Base-by-base conservation (phyloP, 1,140 invertebrate genomes). In the Reticulitermes speratus region DNA sequence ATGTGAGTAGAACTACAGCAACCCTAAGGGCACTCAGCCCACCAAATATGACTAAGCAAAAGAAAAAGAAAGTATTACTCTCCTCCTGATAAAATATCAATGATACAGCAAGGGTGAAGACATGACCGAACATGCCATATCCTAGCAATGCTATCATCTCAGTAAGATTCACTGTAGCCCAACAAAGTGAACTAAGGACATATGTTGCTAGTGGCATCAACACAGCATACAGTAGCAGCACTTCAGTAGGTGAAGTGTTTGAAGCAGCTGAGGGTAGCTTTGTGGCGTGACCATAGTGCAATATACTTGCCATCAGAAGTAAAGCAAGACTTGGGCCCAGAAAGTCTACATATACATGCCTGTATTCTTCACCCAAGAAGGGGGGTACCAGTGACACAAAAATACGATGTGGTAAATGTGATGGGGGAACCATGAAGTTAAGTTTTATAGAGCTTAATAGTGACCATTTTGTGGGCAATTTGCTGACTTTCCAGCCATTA, bases 51-150 rank as follows among this genome's bases (percentile, higher is more conserved):
- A 90, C 89, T 52, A 92, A 84, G 86, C 89, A 88, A 7, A 90
- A 52, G 86, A 92, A 91, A 87, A 93, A 93, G 85, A 91, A 89
- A 21, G 88, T 81, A 88, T 91, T 90, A 84, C 90, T 91, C 32
- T 87, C 86, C 87, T 91, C 90, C 84, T 91, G 88, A 86, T 89
- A 90, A 82, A 90, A 90, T 16, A 92, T 23, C 84, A 90, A 89
- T 21, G 91, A 91, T 8, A 90, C n/a, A 23, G 89, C 69, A 9
- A 93, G 87, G 3, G 91, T 91, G 7, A 92, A 87, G 32, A 92
- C 87, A 87, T 92, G 91, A n/a, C 92, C 92, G 88, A 91, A 93
- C 8, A 92, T 87, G 30, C 90, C 90, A 88, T 93, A 93, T 12
- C 92, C 91, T 32, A 92, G 87, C n/a, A 92, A 87, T 32, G 90